Evolutionary conservation across 1,140 invertebrate species (phyloP), one percentile per base, ranked within the genome.

Genomic region (Pteromalus puparum): DNA sequence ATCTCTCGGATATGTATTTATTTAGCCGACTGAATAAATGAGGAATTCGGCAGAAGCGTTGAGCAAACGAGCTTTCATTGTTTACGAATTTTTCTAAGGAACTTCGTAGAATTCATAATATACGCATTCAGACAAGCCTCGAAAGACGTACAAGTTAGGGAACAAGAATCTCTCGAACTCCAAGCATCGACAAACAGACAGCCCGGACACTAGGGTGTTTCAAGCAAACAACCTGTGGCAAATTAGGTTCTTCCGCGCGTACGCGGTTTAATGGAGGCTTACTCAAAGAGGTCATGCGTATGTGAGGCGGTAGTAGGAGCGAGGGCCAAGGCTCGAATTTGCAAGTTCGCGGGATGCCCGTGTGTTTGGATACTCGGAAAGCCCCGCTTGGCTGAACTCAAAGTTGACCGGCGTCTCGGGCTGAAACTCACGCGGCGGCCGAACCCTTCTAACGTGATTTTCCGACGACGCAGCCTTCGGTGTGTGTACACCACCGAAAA

Each of bases 341-440:
- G 42, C 74, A 76, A 76, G 38, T 76, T 76, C 30, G 42, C 46
- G 30, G 53, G 15, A 76, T 53, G n/a, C 42, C 30, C 30, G 30
- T 76, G 74, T 76, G 74, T 76, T 76, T 76, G 10, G 74, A 76
- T 76, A 76, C 74, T 53, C 1, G n/a, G n/a, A 76, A 76, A 9
- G 10, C 21, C n/a, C n/a, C 74, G 24, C 24, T 26, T 12, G 68
- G 24, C 24, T 30, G 26, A 70, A 70, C 68, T 70, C 24, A 9
- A 74, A 74, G 30, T 74, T 74, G 28, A 15, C 34, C 21, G 21
- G 34, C 21, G 72, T 34, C 15, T 42, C 34, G 26, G 0, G 7
- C 72, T 42, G 38, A 46, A 48, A 76, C 74, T 74, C 72, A 21
- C 28, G 21, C 13, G 30, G 30, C 30, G 30, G 30, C 7, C n/a